These are phyloP conservation scores for Forbesichthys agassizii DNA, from an alignment of 2,113 vertebrate genomes.

Conservation along the genomic window DNA sequence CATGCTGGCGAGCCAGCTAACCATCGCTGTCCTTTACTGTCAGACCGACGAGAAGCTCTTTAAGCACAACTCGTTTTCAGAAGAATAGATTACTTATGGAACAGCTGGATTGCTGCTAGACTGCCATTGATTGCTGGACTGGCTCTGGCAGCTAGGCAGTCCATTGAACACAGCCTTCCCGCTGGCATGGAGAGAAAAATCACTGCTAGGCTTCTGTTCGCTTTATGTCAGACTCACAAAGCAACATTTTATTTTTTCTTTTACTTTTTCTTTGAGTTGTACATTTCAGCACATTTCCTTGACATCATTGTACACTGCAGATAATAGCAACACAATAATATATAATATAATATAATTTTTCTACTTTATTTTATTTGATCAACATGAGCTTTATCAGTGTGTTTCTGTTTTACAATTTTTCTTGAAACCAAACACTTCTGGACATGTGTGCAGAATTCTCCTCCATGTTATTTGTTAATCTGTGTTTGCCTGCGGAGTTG, in stretches of 20 bases:
- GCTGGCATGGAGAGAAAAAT: not conserved
- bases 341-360: no score
- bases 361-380: no score
- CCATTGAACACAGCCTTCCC: not conserved
- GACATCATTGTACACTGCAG: no score
- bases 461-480: constrained; percentile 12
- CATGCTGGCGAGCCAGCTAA: constrained; percentile 26
- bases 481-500: not conserved
- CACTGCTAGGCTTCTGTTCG: not conserved
- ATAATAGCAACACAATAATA: no score
- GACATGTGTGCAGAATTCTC: constrained; percentile 13
- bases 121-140: constrained; percentile 51
- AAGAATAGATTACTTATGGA: constrained; percentile 62
- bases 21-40: constrained; percentile 57
- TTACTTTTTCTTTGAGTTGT: no score
- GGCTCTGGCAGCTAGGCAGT: constrained; percentile 34
- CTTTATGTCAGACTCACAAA: no score
- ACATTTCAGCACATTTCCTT: no score
- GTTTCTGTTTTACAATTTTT: no score
- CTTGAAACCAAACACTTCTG: not conserved
- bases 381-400: no score
- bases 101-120: constrained; percentile 46
- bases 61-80: constrained; percentile 35
- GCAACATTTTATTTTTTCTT: no score
- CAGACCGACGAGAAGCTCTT: constrained; percentile 46